These are phyloP conservation scores for Panulirus ornatus DNA, from an alignment of 1,140 invertebrate species.

Conservation along the genomic window DNA sequence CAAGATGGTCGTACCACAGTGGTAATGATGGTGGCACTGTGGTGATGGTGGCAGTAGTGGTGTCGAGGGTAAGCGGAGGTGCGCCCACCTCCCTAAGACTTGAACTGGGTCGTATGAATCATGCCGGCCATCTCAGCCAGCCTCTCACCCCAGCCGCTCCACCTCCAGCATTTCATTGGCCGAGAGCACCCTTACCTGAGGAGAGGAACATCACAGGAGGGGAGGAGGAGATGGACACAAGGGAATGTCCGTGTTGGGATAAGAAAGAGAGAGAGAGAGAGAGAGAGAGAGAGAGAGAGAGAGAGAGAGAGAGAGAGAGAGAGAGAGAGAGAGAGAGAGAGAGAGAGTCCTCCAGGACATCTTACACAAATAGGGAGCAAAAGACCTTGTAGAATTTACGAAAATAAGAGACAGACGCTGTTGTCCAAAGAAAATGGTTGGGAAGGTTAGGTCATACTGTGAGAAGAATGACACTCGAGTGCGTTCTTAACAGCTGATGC, in stretches of 20 bases:
- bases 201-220: background rate
- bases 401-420: background rate
- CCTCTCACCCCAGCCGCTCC: background rate
- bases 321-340: background rate
- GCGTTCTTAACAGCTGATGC: too few species aligned
- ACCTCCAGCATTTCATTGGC: background rate
- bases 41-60: too few species aligned
- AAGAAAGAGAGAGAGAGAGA: too few species aligned
- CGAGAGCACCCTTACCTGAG: background rate
- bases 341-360: background rate
- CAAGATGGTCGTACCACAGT: too few species aligned
- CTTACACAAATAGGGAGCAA: background rate
- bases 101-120: conserved; percentile 30
- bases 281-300: background rate
- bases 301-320: too few species aligned
- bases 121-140: background rate
- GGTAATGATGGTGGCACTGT: too few species aligned
- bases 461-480: too few species aligned
- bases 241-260: too few species aligned
- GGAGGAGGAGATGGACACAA: background rate
- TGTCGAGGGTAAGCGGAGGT: too few species aligned
- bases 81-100: background rate
- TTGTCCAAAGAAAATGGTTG: background rate
- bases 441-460: background rate
- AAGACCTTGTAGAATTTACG: background rate